Conservation (phyloP, 2,113 vertebrate genomes). For the Jacana jacana region DNA sequence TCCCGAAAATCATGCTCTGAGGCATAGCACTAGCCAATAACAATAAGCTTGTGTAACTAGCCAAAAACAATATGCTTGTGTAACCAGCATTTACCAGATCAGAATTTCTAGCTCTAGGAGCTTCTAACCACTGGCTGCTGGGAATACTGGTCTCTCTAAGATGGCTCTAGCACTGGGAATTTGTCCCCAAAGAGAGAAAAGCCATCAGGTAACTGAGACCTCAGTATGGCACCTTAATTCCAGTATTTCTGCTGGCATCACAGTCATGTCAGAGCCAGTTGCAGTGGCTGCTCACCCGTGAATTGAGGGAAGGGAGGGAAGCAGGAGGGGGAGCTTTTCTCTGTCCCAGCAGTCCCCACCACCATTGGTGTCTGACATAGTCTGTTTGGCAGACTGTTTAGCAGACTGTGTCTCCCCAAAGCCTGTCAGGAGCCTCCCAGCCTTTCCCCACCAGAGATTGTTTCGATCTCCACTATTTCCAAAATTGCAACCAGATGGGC, state of each 20-base stretch:
- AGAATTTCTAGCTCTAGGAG: not conserved
- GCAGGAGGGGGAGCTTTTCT: not conserved
- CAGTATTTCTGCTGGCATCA: not conserved
- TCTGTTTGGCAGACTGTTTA: not conserved
- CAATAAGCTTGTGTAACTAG: not conserved
- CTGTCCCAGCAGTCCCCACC: accelerated
- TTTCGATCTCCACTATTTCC: accelerated
- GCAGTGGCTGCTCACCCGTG: not conserved
- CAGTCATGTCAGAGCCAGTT: not conserved
- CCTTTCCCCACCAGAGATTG: not conserved
- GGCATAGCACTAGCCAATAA: not conserved
- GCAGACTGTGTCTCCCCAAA: accelerated
- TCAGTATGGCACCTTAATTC: not conserved
- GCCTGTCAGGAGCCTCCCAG: not conserved
- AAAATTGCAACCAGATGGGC: slow-evolving; percentile 43
- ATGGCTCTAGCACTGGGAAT: not conserved
- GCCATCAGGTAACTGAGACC: not conserved
- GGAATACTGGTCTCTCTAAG: not conserved
- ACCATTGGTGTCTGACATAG: too few species aligned
- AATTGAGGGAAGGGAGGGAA: too few species aligned
- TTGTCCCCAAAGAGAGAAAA: not conserved
- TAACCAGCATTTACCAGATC: not conserved
- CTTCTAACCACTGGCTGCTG: not conserved
- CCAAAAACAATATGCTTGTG: not conserved
- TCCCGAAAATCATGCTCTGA: not conserved